These are phyloP conservation scores for Polydrusus cervinus DNA, from an alignment of 2,888 invertebrate species.

Conservation along the genomic window DNA sequence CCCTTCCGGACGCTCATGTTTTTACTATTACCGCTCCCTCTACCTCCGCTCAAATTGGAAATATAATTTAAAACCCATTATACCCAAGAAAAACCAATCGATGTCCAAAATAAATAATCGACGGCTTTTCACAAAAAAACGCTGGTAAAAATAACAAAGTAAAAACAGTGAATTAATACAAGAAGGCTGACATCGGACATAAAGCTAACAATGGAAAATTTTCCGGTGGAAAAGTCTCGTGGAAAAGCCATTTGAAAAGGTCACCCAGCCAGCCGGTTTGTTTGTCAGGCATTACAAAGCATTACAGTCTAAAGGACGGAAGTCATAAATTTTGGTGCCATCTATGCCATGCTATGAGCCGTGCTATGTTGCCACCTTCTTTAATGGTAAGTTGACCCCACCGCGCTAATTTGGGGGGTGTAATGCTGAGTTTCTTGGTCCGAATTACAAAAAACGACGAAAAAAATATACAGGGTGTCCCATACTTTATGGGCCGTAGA, in stretches of 20 bases:
- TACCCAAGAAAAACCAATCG: slow-evolving; percentile 15
- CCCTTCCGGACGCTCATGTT: neutral
- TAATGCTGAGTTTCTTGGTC: too few relatives aligned
- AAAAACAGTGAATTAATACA: slow-evolving; percentile 26
- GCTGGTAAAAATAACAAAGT: slow-evolving; percentile 19
- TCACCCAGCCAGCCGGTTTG: slow-evolving; percentile 7
- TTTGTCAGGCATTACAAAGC: slow-evolving; percentile 7
- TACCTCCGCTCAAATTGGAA: neutral
- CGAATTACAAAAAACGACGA: too few relatives aligned
- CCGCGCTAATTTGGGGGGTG: too few relatives aligned
- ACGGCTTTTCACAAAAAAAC: slow-evolving; percentile 9
- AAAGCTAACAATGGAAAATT: slow-evolving; percentile 28
- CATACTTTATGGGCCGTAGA: too few relatives aligned
- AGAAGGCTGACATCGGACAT: slow-evolving; percentile 23
- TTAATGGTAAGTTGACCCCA: too few relatives aligned
- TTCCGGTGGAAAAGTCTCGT: slow-evolving; percentile 24
- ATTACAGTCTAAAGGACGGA: too few relatives aligned
- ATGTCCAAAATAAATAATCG: slow-evolving; percentile 18
- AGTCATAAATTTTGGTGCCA: too few relatives aligned
- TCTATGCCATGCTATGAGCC: too few relatives aligned
- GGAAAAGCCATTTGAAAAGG: slow-evolving; percentile 25
- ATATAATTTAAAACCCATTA: slow-evolving; percentile 14
- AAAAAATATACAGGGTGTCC: too few relatives aligned
- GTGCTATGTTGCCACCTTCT: too few relatives aligned
- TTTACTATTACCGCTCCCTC: neutral